These are phyloP conservation scores for Laspeyria flexula DNA, from an alignment of 2,888 invertebrate species.

Conservation along the genomic window DNA sequence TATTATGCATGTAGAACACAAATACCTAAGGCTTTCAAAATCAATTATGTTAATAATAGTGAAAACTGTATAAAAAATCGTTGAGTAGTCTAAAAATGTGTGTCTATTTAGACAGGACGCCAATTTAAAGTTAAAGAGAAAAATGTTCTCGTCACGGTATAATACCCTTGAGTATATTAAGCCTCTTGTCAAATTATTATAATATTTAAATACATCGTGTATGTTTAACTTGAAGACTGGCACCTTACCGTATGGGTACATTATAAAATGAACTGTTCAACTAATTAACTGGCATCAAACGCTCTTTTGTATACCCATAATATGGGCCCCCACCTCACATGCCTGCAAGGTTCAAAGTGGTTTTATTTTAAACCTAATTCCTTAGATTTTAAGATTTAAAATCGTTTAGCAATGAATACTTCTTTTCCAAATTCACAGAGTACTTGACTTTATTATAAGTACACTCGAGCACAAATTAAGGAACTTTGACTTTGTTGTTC, in stretches of 20 bases:
- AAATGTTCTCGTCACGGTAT: too few species aligned
- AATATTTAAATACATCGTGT: neutral
- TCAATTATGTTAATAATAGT: too few species aligned
- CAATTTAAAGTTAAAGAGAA: too few species aligned
- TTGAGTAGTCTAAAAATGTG: too few species aligned
- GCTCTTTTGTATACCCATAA: conserved; percentile 44
- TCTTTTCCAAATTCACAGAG: conserved; percentile 38
- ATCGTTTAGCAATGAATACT: conserved; percentile 30
- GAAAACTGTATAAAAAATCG: too few species aligned
- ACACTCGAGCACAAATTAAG: conserved; percentile 48
- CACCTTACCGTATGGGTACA: conserved; percentile 17
- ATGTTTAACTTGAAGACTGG: conserved; percentile 23
- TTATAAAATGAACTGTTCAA: conserved; percentile 46
- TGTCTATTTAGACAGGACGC: too few species aligned
- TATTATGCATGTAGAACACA: too few species aligned
- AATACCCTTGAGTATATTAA: too few species aligned
- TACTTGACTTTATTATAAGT: conserved; percentile 48
- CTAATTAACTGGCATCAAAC: conserved; percentile 61
- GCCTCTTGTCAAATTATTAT: too few species aligned
- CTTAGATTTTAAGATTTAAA: conserved; percentile 21
- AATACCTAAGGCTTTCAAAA: too few species aligned
- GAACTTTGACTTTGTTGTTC: conserved; percentile 46
- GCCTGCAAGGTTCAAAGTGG: conserved; percentile 11
- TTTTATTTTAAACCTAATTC: conserved; percentile 29
- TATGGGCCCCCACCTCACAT: conserved; percentile 27